These are phyloP conservation scores for Teleopsis dalmanni DNA, from an alignment of 1,140 invertebrate genomes.

Conservation along the genomic window DNA sequence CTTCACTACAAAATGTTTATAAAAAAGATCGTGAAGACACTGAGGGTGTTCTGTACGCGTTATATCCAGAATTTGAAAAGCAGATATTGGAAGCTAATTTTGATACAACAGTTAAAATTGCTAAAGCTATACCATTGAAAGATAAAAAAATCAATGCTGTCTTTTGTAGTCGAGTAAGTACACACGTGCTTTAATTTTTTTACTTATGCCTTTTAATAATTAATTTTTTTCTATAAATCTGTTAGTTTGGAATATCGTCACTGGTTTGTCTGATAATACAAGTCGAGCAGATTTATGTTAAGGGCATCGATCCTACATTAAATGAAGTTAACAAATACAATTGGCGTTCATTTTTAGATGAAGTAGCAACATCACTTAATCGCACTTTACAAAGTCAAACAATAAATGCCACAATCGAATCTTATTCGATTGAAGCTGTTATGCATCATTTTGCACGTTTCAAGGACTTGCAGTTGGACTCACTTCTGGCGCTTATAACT, in stretches of 20 bases:
- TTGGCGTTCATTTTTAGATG: conserved; percentile 36
- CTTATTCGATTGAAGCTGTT: conserved; percentile 39
- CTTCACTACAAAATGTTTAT: conserved; percentile 45
- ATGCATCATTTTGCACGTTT: conserved; percentile 42
- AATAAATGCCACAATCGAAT: conserved; percentile 39
- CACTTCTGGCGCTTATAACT: conserved; percentile 37
- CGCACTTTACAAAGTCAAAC: conserved; percentile 40
- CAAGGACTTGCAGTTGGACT: conserved; percentile 38
- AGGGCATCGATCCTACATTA: conserved; percentile 19
- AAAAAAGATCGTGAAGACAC: conserved; percentile 47
- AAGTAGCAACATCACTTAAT: conserved; percentile 34
- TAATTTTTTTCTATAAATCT: conserved; percentile 5
- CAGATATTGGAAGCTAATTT: conserved; percentile 44
- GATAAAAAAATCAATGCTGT: conserved; percentile 40
- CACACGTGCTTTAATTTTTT: background rate
- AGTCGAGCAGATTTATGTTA: conserved; percentile 31
- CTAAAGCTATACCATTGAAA: conserved; percentile 26
- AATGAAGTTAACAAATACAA: conserved; percentile 22
- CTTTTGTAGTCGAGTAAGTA: conserved; percentile 40
- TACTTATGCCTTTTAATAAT: background rate
- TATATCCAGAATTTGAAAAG: conserved; percentile 50
- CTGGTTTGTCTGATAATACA: conserved; percentile 36
- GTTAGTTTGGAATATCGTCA: conserved; percentile 40
- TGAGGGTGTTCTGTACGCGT: conserved; percentile 46
- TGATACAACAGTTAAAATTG: conserved; percentile 30